Evolutionary conservation across 2,113 vertebrate species (phyloP).

Genomic region (Sinocyclocheilus maitianheensis): DNA sequence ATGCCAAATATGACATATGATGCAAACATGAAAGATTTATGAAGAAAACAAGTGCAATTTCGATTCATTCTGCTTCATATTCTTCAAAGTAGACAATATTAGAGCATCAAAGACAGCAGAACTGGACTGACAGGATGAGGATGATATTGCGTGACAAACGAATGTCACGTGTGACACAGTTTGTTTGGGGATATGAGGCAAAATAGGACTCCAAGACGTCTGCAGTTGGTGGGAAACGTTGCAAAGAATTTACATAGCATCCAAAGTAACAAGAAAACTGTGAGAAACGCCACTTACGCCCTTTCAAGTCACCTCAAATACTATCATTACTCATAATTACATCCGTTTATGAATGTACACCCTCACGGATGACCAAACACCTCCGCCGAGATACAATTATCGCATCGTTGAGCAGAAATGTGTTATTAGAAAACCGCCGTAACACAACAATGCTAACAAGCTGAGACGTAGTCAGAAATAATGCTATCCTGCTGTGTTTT

Average conservation of each 20-base stretch:
- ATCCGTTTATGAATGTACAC: not conserved
- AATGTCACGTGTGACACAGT: slow-evolving; percentile 13
- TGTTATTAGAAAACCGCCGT: not conserved
- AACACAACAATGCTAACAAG: slow-evolving; percentile 5
- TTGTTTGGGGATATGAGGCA: not conserved
- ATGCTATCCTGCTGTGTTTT: not conserved
- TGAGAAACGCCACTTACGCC: not conserved
- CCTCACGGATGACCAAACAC: not conserved
- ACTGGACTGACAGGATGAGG: not conserved
- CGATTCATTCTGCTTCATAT: not conserved
- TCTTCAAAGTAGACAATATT: not conserved
- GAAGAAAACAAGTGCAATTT: not conserved
- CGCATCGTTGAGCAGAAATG: not conserved
- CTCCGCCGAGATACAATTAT: slow-evolving; percentile 1
- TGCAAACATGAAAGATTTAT: not conserved
- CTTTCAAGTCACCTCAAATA: slow-evolving; percentile 13
- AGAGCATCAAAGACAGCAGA: not conserved
- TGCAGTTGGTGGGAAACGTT: not conserved
- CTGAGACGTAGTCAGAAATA: not conserved
- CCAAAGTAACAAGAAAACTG: not conserved
- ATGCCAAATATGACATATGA: not conserved
- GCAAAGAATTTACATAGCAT: not conserved
- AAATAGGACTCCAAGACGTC: not conserved
- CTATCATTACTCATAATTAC: slow-evolving; percentile 36
- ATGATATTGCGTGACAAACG: slow-evolving; percentile 25